Evolutionary conservation across 2,113 vertebrate genomes (phyloP).

Genomic region (Pseudorectes ferrugineus): DNA sequence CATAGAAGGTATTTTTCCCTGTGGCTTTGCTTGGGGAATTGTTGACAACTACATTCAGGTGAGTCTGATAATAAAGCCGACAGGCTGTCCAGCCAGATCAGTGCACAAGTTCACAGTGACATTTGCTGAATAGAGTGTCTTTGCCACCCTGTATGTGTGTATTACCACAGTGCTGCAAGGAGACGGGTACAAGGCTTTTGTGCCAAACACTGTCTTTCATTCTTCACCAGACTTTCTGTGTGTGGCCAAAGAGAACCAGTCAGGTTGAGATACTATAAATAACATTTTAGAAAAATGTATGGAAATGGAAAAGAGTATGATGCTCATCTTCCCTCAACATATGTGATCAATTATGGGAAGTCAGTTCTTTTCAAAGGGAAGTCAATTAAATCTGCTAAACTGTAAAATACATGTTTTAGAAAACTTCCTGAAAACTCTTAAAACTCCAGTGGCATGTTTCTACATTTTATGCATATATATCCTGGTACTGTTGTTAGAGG

Average conservation of each 20-base stretch:
- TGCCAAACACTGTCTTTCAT: neutral
- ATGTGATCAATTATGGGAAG: neutral
- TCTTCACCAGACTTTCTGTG: neutral
- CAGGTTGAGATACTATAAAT: neutral
- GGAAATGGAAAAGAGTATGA: neutral
- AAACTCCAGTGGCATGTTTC: neutral
- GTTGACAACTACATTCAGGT: conserved; percentile 91
- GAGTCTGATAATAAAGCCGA: conserved; percentile 35
- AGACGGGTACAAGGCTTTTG: neutral
- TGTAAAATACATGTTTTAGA: neutral
- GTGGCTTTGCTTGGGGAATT: conserved; percentile 91
- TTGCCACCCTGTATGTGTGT: neutral
- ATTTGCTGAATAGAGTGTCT: neutral
- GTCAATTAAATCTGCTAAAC: neutral
- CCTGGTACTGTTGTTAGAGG: neutral
- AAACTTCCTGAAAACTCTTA: neutral
- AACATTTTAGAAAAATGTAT: neutral
- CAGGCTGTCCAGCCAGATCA: neutral
- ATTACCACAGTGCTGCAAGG: neutral
- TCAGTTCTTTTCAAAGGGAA: neutral
- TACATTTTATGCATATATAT: neutral
- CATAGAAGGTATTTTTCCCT: conserved; percentile 84
- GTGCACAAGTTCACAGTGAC: neutral
- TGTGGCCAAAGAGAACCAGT: neutral
- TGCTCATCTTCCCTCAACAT: neutral